Base-by-base conservation (phyloP, 1,140 invertebrate genomes). In the Drosophila nasuta region DNA sequence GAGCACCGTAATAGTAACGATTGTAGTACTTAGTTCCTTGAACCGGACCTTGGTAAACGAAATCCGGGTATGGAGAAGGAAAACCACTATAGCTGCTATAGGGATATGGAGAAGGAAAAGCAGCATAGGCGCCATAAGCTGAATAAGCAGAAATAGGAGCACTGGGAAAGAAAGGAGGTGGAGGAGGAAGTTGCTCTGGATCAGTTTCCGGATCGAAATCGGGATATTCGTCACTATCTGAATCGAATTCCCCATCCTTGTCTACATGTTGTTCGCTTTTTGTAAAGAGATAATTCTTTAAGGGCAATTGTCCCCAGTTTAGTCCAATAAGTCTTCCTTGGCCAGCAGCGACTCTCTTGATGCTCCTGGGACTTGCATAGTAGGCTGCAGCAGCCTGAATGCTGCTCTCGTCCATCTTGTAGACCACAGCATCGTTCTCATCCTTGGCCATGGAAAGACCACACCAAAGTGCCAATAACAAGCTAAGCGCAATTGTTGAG, bases 391-490 rank as follows among this genome's bases (percentile, higher is more conserved):
- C n/a, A 17, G 43, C 52, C 8, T 41, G 17, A 33, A 25, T 25
- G 41, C 15, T 13, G 8, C 38, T 38, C 13, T 17, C 13, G 4
- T n/a, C 45, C 2, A 67, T n/a, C n/a, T 41, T 49, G 10, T 60
- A 52, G 20, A 43, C 10, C 10, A 38, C 6, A 5, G 33, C 10
- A 11, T 62, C 15, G 5, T 15, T 11, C 3, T 54, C 49, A 10
- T 54, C 48, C 15, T 35, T 45, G 67, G 67, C 58, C 15, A 28
- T 1, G 20, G 49, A 38, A 33, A 33, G 13, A 46, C 60, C 33
- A 48, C 69, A 49, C 11, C 52, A 38, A 11, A 71, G 51, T 1
- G 52, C 60, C 60, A 71, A 3, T 35, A 57, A 5, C 8, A 57
- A 7, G 25, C 35, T 20, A 11, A 57, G 2, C 54, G 20, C 35